Evolutionary conservation across 2,113 vertebrate genomes (phyloP), one percentile per base, ranked within the genome.

Genomic region (Indri indri): DNA sequence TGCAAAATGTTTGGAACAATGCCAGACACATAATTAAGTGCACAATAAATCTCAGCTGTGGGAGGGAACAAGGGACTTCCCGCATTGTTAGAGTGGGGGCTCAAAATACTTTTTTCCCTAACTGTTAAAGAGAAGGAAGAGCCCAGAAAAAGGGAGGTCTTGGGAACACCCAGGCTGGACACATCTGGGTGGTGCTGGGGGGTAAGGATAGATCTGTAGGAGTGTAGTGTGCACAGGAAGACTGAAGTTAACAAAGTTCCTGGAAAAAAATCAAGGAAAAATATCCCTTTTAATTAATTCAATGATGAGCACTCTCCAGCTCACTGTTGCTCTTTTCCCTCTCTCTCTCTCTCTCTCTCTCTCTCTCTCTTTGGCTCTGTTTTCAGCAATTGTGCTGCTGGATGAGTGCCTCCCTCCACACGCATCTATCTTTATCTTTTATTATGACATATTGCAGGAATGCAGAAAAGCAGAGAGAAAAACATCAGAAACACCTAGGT

Each of bases 121-220:
- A 84, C 63, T 74, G 71, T 71, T 93, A 65, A 91, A 95, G 85
- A 52, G 45, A 74, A 91, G 16, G 54, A 59, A 50, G 42, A 84
- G 45, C 32, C 73, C 54, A 90, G 45, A 82, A 97, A 57, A 25
- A 79, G 70, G 57, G 76, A 74, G 68, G 22, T 93, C 91, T 95
- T 91, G 57, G 70, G 83, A 97, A 96, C 88, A 93, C 74, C 76
- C 90, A 94, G 47, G 88, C 81, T 97, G 92, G 70, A 96, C 95
- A 94, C 65, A 97, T 97, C 80, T 96, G 88, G 71, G 18, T 37
- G 90, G 57, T 90, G 23, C 54, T 92, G 71, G 30, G 87, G 59
- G 59, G 40, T 81, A 89, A 83, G 71, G 66, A 22, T 42, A 79
- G 34, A 79, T 95, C 83, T 87, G 79, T 74, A 89, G 94, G 85